A percentile compares a stretch with the other conserved stretches of the same genome.
Evolutionary conservation across 2,888 invertebrate genomes (phyloP).

Genomic region (Phortica magna): DNA sequence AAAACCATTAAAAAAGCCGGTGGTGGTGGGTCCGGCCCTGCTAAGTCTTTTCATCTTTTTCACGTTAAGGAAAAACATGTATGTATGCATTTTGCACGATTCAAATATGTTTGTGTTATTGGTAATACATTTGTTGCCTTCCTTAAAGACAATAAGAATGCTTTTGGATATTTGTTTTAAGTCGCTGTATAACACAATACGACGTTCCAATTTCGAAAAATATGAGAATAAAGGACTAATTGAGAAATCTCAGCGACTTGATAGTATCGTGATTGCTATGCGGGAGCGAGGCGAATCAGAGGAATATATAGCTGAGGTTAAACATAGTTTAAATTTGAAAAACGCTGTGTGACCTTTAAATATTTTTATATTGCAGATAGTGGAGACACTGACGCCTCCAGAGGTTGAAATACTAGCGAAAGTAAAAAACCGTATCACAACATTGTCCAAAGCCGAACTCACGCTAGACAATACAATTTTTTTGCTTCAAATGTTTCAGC

Average conservation of each 20-base stretch:
- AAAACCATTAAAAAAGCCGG: constrained; percentile 86
- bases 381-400: constrained; percentile 92
- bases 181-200: constrained; percentile 84
- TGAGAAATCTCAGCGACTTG: constrained; percentile 91
- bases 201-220: constrained; percentile 83
- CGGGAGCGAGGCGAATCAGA: constrained; percentile 87
- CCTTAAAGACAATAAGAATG: constrained; percentile 83
- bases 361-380: constrained; percentile 58
- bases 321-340: constrained; percentile 34
- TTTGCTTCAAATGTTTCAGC: constrained; percentile 87
- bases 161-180: constrained; percentile 85
- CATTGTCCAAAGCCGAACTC: constrained; percentile 87
- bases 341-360: neutral
- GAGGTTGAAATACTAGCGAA: constrained; percentile 87
- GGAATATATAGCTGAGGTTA: constrained; percentile 88
- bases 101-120: neutral
- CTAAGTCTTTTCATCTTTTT: constrained; percentile 89
- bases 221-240: constrained; percentile 87
- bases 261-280: constrained; percentile 89
- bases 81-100: constrained; percentile 34
- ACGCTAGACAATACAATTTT: constrained; percentile 91
- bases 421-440: constrained; percentile 86
- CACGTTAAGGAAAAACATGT: constrained; percentile 84
- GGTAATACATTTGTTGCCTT: constrained; percentile 38
- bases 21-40: constrained; percentile 85